A percentile compares a stretch with the other conserved stretches of the same genome.
Evolutionary conservation across 2,888 invertebrate genomes (phyloP).

Genomic region (Leptopilina myrica): DNA sequence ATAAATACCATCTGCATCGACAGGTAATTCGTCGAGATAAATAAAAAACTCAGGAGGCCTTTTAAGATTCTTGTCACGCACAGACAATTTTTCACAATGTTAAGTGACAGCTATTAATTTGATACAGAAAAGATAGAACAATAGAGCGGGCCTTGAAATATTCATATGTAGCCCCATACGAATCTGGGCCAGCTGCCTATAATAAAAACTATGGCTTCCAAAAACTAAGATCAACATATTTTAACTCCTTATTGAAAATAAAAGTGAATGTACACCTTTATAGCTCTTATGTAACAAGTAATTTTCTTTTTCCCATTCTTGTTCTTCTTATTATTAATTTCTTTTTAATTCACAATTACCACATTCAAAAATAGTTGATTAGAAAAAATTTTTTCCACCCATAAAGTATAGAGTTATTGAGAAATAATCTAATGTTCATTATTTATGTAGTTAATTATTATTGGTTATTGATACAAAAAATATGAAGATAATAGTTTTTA

Average conservation of each 20-base stretch:
- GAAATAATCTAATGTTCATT: too few relatives aligned
- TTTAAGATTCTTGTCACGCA: constrained; percentile 30
- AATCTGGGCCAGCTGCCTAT: constrained; percentile 36
- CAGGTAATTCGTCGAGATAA: constrained; percentile 19
- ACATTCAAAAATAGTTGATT: too few relatives aligned
- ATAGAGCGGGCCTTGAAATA: constrained; percentile 9
- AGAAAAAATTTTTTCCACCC: too few relatives aligned
- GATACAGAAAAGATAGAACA: constrained; percentile 31
- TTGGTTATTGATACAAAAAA: background rate
- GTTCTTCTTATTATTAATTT: too few relatives aligned
- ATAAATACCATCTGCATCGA: constrained; percentile 26
- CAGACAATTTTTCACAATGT: constrained; percentile 38
- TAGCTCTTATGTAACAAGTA: too few relatives aligned
- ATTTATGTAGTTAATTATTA: too few relatives aligned
- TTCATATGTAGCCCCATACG: background rate
- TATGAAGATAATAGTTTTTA: background rate
- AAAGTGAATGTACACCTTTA: too few relatives aligned
- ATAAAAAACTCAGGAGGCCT: background rate
- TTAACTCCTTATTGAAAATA: too few relatives aligned
- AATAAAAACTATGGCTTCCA: constrained; percentile 25
- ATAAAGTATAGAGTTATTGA: too few relatives aligned
- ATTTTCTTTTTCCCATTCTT: too few relatives aligned
- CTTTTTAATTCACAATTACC: too few relatives aligned
- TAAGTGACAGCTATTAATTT: constrained; percentile 41
- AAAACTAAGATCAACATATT: background rate